Conservation (phyloP, 2,888 invertebrate genomes). For the Molorchus minor region DNA sequence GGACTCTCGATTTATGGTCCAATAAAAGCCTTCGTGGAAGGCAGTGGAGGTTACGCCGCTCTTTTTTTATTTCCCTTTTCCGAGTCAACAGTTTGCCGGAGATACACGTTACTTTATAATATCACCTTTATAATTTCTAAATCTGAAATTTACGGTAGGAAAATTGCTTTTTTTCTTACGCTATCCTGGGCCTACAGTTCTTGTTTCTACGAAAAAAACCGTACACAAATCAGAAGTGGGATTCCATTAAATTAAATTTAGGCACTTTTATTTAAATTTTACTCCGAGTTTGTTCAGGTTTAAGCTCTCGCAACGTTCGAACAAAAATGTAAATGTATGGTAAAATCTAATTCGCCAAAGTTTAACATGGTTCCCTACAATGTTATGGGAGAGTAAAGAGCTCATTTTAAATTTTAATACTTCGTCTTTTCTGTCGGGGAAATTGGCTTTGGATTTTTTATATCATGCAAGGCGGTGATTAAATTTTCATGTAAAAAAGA, state of each 20-base stretch:
- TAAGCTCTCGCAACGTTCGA: background rate
- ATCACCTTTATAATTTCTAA: background rate
- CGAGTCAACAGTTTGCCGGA: too few relatives aligned
- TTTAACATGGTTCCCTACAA: conserved; percentile 14
- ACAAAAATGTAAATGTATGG: conserved; percentile 6
- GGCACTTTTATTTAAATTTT: background rate
- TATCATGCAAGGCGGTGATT: conserved; percentile 10
- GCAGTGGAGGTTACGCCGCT: too few relatives aligned
- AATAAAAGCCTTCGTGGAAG: too few relatives aligned
- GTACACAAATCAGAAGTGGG: background rate
- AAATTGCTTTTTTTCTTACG: background rate
- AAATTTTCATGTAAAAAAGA: conserved; percentile 13
- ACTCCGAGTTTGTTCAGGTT: background rate
- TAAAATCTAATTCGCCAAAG: conserved; percentile 12
- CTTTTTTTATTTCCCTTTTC: too few relatives aligned
- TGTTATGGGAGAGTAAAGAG: conserved; percentile 11
- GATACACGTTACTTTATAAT: too few relatives aligned
- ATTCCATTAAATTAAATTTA: background rate
- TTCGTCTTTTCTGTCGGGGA: conserved; percentile 8
- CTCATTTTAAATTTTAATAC: conserved; percentile 23
- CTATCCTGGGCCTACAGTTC: too few relatives aligned
- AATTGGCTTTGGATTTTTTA: conserved; percentile 15
- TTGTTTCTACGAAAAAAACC: background rate
- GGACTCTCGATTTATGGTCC: too few relatives aligned
- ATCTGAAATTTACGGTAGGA: background rate